Percentiles rank a stretch among this genome's conserved stretches.
Conservation (phyloP, 2,113 vertebrate species). For the Zapus hudsonius region DNA sequence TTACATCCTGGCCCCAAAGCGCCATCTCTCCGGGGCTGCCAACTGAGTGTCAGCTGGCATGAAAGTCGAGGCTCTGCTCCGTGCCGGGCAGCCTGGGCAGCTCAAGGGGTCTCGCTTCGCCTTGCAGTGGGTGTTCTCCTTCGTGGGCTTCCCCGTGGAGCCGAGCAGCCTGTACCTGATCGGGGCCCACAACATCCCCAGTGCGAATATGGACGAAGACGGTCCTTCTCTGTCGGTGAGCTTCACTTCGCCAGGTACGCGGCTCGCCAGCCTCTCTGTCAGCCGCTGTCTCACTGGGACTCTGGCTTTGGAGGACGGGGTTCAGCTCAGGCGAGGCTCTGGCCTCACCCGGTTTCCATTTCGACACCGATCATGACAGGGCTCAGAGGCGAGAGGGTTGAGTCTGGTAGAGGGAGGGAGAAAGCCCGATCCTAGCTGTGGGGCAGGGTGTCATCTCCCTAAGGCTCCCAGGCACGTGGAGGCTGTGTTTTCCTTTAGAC, state of each 20-base stretch:
- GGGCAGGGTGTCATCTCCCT: neutral
- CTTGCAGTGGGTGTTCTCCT: constrained; percentile 85
- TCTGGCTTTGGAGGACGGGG: neutral
- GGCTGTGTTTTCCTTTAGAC: constrained; percentile 4
- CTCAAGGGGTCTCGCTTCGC: constrained; percentile 48
- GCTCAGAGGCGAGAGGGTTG: neutral
- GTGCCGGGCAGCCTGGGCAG: neutral
- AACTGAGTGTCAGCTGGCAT: too few species aligned
- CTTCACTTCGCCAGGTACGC: constrained; percentile 73
- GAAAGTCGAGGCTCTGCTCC: too few species aligned
- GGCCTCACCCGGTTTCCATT: neutral
- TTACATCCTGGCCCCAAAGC: neutral
- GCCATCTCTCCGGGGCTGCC: too few species aligned
- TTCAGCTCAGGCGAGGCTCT: neutral
- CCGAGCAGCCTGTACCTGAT: constrained; percentile 65
- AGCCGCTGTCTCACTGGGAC: neutral
- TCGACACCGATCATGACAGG: neutral
- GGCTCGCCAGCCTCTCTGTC: too few species aligned
- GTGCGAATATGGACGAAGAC: constrained; percentile 73
- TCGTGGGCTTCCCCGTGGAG: constrained; percentile 72
- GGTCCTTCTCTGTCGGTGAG: neutral
- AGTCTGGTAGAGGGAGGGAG: neutral
- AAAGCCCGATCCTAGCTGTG: neutral
- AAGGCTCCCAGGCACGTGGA: neutral
- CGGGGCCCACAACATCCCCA: constrained; percentile 76